phyloP scores from a whole-genome alignment of 2,888 invertebrate species.

The Napeogenes sylphis region DNA sequence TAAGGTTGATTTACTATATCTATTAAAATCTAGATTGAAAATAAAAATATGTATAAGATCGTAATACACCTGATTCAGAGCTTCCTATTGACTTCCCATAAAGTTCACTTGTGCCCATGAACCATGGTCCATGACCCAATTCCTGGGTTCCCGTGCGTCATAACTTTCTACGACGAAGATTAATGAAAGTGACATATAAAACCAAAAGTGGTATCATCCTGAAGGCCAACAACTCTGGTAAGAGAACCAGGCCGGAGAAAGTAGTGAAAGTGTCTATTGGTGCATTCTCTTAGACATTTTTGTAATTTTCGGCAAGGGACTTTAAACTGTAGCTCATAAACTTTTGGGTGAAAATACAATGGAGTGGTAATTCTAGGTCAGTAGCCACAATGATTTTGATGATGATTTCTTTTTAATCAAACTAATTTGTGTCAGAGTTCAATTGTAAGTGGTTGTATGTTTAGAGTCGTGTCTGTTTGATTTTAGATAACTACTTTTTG shows the following conservation, averaged over 20 bases:
- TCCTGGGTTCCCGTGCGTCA: constrained; percentile 49
- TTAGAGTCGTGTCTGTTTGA: no score
- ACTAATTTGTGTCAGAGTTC: constrained; percentile 23
- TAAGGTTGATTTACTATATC: no score
- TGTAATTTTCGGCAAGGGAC: constrained; percentile 14
- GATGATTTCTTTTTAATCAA: constrained; percentile 33
- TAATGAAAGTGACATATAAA: constrained; percentile 70
- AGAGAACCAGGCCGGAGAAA: constrained; percentile 63
- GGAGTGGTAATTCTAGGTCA: constrained; percentile 19
- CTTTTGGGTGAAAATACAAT: constrained; percentile 12
- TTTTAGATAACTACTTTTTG: not conserved
- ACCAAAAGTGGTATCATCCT: constrained; percentile 63
- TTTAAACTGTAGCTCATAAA: constrained; percentile 11
- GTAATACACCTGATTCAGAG: not conserved
- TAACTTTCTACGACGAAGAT: constrained; percentile 56
- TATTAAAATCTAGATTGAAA: no score
- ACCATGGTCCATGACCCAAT: constrained; percentile 39
- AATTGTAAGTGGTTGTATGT: not conserved
- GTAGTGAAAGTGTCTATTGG: constrained; percentile 67
- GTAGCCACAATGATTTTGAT: constrained; percentile 24
- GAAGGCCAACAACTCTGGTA: constrained; percentile 57
- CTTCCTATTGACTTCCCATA: not conserved
- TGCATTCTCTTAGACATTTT: constrained; percentile 56
- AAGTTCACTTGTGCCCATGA: constrained; percentile 16
- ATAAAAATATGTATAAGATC: no score